phyloP scores from a whole-genome alignment of 2,797 vertebrate genomes.

The Xyrichtys novacula region DNA sequence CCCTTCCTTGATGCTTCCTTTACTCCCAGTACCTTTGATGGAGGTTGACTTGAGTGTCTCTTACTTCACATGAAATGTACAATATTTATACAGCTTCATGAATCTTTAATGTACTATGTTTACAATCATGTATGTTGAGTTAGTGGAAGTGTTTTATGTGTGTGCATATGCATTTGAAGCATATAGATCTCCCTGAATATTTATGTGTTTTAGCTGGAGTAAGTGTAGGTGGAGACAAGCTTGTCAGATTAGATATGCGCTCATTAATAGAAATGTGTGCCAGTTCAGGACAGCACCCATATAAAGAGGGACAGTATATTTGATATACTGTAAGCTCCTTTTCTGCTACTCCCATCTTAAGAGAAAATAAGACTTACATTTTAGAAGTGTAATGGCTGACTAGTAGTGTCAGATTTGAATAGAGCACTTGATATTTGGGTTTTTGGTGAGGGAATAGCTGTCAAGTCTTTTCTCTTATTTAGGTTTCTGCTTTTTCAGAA shows the following conservation, averaged over 20 bases:
- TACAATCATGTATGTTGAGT: constrained; percentile 31
- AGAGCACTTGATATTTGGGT: too few species aligned
- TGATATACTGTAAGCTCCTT: constrained; percentile 30
- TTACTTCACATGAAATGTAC: constrained; percentile 12
- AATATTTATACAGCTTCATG: constrained; percentile 48
- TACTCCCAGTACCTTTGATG: neutral
- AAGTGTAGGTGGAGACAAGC: constrained; percentile 26
- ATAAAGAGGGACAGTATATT: constrained; percentile 44
- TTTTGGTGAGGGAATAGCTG: too few species aligned
- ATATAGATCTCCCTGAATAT: constrained; percentile 12
- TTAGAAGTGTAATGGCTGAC: neutral
- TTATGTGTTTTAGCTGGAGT: constrained; percentile 14
- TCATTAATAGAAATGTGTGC: constrained; percentile 45
- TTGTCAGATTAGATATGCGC: constrained; percentile 30
- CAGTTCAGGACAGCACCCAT: constrained; percentile 21
- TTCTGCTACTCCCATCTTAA: neutral
- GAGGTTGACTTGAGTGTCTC: constrained; percentile 22
- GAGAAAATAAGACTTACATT: neutral
- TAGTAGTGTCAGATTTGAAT: neutral
- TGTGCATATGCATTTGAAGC: neutral
- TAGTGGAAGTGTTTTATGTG: constrained; percentile 7
- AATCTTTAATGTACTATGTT: constrained; percentile 47
- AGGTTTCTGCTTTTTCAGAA: too few species aligned
- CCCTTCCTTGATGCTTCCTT: neutral
- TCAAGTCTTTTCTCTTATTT: too few species aligned